A percentile compares a stretch with the other conserved stretches of the same genome.
Evolutionary conservation across 2,113 vertebrate species (phyloP).

Genomic region (Amblyopsis rosae): DNA sequence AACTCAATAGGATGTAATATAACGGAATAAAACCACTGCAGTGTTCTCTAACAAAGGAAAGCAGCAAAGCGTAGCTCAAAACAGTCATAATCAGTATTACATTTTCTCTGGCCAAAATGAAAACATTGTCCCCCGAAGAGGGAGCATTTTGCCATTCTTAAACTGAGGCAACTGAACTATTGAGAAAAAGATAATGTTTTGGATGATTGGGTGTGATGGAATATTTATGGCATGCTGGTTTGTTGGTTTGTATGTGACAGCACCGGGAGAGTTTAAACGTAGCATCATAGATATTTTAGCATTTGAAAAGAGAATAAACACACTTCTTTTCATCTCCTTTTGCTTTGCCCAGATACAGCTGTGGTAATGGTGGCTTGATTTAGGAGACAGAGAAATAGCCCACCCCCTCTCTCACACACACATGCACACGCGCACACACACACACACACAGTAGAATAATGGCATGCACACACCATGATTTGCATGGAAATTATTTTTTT

Average conservation of each 20-base stretch:
- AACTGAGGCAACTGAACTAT: constrained; percentile 49
- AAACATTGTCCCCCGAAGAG: constrained; percentile 34
- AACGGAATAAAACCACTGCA: not conserved
- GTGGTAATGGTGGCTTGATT: constrained; percentile 39
- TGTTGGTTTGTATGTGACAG: constrained; percentile 56
- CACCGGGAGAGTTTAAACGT: constrained; percentile 58
- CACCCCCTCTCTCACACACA: not conserved
- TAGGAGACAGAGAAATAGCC: constrained; percentile 9
- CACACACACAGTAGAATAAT: constrained; percentile 15
- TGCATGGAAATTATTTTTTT: constrained; percentile 59
- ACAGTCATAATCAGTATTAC: constrained; percentile 8
- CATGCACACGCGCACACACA: not conserved
- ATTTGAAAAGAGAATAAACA: constrained; percentile 57
- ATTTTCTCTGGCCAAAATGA: constrained; percentile 17
- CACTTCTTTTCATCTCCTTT: constrained; percentile 61
- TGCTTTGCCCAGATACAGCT: constrained; percentile 52
- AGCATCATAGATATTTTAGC: constrained; percentile 3
- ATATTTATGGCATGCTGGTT: constrained; percentile 65
- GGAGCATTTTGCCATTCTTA: constrained; percentile 24
- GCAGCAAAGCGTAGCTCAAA: not conserved
- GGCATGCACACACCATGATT: constrained; percentile 35
- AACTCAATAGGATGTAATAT: not conserved
- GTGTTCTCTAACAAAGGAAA: not conserved
- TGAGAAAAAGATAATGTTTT: constrained; percentile 52
- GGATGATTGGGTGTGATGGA: constrained; percentile 66